phyloP scores from a whole-genome alignment of 2,888 invertebrate genomes.

The Drosophila greeni region DNA sequence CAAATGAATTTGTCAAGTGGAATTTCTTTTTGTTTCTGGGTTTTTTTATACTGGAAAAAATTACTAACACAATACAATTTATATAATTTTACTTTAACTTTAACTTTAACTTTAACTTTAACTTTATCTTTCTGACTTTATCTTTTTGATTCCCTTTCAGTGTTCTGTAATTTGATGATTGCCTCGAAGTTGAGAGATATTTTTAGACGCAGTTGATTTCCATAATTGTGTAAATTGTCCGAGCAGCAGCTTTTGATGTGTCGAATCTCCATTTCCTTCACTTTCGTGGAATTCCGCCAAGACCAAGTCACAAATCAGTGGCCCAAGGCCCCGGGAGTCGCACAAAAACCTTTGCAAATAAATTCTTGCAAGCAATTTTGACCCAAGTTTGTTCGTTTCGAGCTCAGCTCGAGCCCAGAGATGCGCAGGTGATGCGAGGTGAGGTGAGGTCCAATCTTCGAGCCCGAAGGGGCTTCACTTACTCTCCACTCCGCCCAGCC shows the following conservation, averaged over 20 bases:
- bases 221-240: conserved; percentile 66
- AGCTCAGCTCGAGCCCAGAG: conserved; percentile 30
- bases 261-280: conserved; percentile 45
- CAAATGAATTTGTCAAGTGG: conserved; percentile 27
- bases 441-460: conserved; percentile 26
- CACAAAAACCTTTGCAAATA: conserved; percentile 61
- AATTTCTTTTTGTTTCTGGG: background rate
- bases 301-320: conserved; percentile 62
- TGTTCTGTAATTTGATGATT: background rate
- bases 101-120: no score
- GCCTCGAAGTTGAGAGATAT: background rate
- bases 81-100: no score
- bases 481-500: background rate
- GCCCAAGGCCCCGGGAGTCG: conserved; percentile 29
- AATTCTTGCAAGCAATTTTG: conserved; percentile 69
- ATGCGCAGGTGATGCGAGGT: conserved; percentile 60
- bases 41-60: background rate
- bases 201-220: conserved; percentile 48
- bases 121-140: no score
- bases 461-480: conserved; percentile 30
- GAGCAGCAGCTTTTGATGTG: conserved; percentile 31
- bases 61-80: no score
- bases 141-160: background rate
- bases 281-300: conserved; percentile 35
- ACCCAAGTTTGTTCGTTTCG: conserved; percentile 25